Evolutionary conservation across 2,113 vertebrate genomes (phyloP).

Genomic region (Leptosomus discolor): DNA sequence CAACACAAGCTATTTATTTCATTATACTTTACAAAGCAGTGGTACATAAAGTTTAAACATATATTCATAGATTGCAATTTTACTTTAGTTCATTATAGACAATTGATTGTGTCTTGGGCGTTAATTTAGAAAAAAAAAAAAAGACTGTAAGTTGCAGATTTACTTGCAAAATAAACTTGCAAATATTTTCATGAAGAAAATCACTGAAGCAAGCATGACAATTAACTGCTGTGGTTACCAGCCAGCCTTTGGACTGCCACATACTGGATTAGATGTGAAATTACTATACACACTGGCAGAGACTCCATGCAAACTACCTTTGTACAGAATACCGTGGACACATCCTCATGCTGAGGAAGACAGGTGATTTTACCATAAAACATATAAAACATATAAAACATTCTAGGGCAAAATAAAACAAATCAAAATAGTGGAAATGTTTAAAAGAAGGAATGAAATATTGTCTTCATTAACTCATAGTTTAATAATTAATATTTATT

Average conservation of each 20-base stretch:
- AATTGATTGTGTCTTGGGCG: neutral
- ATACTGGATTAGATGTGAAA: neutral
- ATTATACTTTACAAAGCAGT: neutral
- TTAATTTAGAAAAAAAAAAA: neutral
- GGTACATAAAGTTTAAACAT: neutral
- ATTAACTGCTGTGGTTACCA: neutral
- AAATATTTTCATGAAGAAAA: neutral
- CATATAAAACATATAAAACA: neutral
- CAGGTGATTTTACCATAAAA: neutral
- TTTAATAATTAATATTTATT: neutral
- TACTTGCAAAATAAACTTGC: neutral
- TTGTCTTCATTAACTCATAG: neutral
- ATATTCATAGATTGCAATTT: neutral
- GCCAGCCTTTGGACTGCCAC: neutral
- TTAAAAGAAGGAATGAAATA: neutral
- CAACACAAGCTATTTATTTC: neutral
- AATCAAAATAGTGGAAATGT: neutral
- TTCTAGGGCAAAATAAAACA: neutral
- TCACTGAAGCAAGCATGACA: neutral
- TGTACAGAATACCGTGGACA: neutral
- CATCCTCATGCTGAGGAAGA: neutral
- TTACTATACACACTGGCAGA: neutral
- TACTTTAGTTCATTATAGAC: neutral
- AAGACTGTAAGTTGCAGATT: neutral
- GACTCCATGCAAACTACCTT: neutral